phyloP scores from a whole-genome alignment of 2,888 invertebrate species.

The Malacosoma neustria region DNA sequence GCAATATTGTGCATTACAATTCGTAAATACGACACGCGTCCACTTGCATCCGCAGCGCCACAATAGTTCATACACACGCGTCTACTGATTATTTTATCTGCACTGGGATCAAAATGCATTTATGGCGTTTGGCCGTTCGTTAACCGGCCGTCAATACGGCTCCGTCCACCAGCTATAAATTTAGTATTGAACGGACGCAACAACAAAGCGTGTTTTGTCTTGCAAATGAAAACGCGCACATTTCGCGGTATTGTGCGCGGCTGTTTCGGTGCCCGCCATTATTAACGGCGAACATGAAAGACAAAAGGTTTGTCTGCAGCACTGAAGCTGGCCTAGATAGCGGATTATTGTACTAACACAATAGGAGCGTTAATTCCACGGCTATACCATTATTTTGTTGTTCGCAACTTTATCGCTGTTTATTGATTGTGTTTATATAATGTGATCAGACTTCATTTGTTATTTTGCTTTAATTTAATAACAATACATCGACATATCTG shows the following conservation, averaged over 20 bases:
- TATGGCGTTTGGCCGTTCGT: constrained; percentile 60
- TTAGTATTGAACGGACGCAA: constrained; percentile 72
- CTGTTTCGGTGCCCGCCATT: constrained; percentile 74
- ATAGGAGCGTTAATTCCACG: constrained; percentile 73
- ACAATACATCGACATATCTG: no score
- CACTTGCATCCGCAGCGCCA: no score
- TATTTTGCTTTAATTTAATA: not conserved
- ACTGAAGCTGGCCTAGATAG: constrained; percentile 75
- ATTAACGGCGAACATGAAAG: constrained; percentile 75
- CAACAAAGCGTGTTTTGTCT: constrained; percentile 75
- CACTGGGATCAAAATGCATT: constrained; percentile 61
- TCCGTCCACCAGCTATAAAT: constrained; percentile 70
- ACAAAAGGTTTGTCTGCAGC: constrained; percentile 75
- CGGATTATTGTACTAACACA: constrained; percentile 75
- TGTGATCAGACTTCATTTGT: constrained; percentile 5
- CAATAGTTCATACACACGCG: not conserved
- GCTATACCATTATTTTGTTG: constrained; percentile 70
- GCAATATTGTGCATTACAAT: no score
- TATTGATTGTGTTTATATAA: constrained; percentile 42
- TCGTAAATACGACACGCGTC: no score
- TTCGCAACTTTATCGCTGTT: constrained; percentile 68
- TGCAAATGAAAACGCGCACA: constrained; percentile 76
- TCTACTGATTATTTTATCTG: constrained; percentile 7
- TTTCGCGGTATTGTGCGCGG: constrained; percentile 75
- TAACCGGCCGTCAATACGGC: constrained; percentile 65